Percentiles rank a stretch among this genome's conserved stretches.
phyloP scores from a whole-genome alignment of 2,113 vertebrate genomes.

The Hyaena hyaena region DNA sequence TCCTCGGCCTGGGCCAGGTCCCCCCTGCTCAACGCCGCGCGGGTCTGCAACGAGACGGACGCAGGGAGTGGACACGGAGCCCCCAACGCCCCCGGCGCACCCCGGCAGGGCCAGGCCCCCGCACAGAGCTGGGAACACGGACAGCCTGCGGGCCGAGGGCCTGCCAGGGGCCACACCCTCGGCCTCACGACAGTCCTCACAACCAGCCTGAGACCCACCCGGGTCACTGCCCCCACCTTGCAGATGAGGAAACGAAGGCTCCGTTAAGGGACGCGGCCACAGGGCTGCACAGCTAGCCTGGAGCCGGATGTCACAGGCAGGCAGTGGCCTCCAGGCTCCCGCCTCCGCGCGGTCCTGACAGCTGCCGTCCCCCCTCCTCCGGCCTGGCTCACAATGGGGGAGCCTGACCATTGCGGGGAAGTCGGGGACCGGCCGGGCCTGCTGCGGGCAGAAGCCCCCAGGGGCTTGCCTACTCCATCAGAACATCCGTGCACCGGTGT shows the following conservation, averaged over 20 bases:
- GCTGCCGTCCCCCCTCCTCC: too few relatives aligned
- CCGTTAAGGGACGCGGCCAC: not conserved
- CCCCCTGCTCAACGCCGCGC: constrained; percentile 84
- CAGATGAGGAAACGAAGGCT: not conserved
- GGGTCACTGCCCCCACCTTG: not conserved
- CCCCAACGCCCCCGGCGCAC: rapidly evolving
- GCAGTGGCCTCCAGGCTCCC: not conserved
- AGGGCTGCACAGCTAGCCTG: not conserved
- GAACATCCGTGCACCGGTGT: rapidly evolving
- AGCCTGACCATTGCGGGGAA: rapidly evolving
- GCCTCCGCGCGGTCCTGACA: not conserved
- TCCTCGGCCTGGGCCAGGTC: constrained; percentile 83
- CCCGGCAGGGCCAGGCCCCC: rapidly evolving
- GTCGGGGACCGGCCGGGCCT: not conserved
- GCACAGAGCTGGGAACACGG: rapidly evolving
- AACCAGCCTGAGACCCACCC: rapidly evolving
- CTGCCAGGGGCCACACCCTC: rapidly evolving
- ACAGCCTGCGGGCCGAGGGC: rapidly evolving
- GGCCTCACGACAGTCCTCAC: not conserved
- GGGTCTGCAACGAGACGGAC: constrained; percentile 81
- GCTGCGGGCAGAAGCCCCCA: not conserved
- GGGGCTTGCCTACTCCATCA: not conserved
- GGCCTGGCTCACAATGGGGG: too few relatives aligned
- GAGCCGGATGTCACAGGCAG: not conserved
- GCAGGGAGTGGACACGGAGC: rapidly evolving